Evolutionary conservation across 2,113 vertebrate genomes (phyloP).

Genomic region (human): DNA sequence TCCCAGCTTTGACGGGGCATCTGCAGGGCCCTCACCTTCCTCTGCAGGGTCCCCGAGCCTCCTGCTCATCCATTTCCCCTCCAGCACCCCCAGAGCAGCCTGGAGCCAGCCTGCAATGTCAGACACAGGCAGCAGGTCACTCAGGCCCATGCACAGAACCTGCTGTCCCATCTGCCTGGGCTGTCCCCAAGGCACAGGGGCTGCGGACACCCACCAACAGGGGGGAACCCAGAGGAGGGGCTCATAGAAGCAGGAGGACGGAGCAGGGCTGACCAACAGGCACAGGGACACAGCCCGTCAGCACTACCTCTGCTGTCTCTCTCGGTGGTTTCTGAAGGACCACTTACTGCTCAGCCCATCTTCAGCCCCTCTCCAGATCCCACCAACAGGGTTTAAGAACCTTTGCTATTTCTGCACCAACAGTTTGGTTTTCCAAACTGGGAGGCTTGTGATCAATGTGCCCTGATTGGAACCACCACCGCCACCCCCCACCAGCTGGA

Average conservation of each 20-base stretch:
- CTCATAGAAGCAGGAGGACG: not conserved
- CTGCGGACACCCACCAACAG: not conserved
- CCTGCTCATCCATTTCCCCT: not conserved
- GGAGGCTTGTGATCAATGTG: not conserved
- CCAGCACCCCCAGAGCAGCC: not conserved
- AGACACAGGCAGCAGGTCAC: fast-evolving
- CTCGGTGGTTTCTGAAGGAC: not conserved
- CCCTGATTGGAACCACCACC: not conserved
- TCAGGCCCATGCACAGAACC: not conserved
- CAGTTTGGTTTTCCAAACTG: not conserved
- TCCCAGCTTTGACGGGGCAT: fast-evolving
- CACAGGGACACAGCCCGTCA: not conserved
- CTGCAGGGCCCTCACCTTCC: not conserved
- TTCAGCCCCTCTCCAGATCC: not conserved
- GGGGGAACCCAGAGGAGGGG: not conserved
- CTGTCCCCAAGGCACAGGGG: not conserved
- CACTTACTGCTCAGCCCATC: not conserved
- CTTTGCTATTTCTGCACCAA: not conserved
- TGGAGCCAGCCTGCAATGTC: not conserved
- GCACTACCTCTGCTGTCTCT: no score
- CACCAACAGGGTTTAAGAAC: not conserved
- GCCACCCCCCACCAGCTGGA: not conserved
- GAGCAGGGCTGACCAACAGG: not conserved
- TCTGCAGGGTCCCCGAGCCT: fast-evolving
- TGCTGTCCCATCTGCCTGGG: no score